Evolutionary conservation across 2,888 invertebrate species (phyloP), one percentile per base, ranked within the genome.

Genomic region (Conchocele bisecta): DNA sequence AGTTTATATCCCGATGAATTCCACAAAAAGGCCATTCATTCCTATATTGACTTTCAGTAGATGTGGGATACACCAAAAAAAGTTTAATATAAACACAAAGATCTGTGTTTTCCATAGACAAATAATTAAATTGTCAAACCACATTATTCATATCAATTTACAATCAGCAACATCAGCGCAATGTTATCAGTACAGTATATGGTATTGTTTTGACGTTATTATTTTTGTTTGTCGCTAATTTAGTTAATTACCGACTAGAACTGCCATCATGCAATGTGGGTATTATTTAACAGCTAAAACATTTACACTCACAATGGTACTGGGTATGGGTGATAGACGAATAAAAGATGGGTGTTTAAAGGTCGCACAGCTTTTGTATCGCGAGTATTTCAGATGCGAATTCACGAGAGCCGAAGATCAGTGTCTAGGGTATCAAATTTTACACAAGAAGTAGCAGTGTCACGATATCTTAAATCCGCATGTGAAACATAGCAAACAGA

Each of bases 201-300:
- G 24, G 28, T 46, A 64, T 68, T 73, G 73, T 73, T 39, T 59
- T 29, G n/a, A 42, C 48, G 41, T 66, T 46, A 72, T 51, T 57
- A 65, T 44, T 64, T n/a, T 64, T 51, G 64, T 65, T 63, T 65
- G 60, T 59, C 56, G 65, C 59, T 60, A 71, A 60, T 37, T 60
- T 54, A 59, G 54, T 60, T 65, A 71, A 71, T 60, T 65, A 54
- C 70, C 29, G 42, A 41, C 42, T 13, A 17, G 35, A 20, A 15
- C 44, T 35, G 29, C 29, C 64, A 46, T 69, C 75, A 75, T 75
- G 75, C 75, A 70, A 75, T 66, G 46, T 20, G 35, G 53, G 59
- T 57, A 75, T 75, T 70, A 75, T 70, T 70, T 54, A 61, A 58
- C 46, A 44, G 35, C 37, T 70, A 44, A 61, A 70, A 75, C 74